These are phyloP conservation scores for Nomada fucata DNA, from an alignment of 2,888 invertebrate genomes.

Conservation along the genomic window DNA sequence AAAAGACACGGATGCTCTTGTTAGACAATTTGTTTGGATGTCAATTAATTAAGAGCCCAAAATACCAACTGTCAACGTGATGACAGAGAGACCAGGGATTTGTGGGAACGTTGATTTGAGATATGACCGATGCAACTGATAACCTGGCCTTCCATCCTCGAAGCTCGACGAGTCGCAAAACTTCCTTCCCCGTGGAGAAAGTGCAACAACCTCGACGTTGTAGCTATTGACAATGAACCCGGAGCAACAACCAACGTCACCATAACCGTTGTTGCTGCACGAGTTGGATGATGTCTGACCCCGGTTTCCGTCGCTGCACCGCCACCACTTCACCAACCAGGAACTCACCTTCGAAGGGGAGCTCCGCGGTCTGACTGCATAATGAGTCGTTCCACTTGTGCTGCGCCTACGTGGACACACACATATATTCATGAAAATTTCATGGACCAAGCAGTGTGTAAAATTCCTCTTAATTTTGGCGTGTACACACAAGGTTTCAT, in stretches of 20 bases:
- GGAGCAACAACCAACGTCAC: conserved; percentile 54
- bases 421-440: conserved; percentile 31
- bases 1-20: too few relatives aligned
- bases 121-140: conserved; percentile 53
- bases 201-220: conserved; percentile 48
- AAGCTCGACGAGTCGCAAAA: conserved; percentile 58
- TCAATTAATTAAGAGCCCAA: background rate
- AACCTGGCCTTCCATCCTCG: conserved; percentile 27
- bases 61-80: conserved; percentile 6
- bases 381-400: conserved; percentile 76
- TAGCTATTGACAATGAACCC: conserved; percentile 65
- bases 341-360: conserved; percentile 70
- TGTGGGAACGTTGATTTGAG: conserved; percentile 54
- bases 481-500: too few relatives aligned
- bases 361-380: conserved; percentile 71
- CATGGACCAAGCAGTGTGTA: background rate
- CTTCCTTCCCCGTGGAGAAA: conserved; percentile 68
- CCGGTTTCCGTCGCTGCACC: conserved; percentile 58
- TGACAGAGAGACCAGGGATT: conserved; percentile 31
- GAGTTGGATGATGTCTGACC: conserved; percentile 65
- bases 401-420: conserved; percentile 16
- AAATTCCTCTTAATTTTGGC: background rate
- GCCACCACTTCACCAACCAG: conserved; percentile 45
- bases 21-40: too few relatives aligned
- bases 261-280: conserved; percentile 42